A percentile compares a stretch with the other conserved stretches of the same genome.
Conservation (phyloP, 2,113 vertebrate genomes). For the Planiliza haematocheilus region DNA sequence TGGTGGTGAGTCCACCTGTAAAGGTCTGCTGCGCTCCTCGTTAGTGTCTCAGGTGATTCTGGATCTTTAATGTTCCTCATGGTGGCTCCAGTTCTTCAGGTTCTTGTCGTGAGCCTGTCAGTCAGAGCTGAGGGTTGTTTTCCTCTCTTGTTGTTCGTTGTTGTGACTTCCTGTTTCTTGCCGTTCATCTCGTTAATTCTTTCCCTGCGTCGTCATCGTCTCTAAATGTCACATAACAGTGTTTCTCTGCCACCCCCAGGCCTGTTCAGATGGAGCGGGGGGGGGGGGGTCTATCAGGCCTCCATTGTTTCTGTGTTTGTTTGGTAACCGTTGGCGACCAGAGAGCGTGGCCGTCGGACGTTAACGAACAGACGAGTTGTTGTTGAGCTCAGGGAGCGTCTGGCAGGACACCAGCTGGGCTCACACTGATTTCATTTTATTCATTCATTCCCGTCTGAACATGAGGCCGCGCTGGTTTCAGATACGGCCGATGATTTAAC, state of each 20-base stretch:
- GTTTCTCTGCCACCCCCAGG: neutral
- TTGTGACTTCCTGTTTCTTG: neutral
- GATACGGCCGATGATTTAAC: too few species aligned
- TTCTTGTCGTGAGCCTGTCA: too few species aligned
- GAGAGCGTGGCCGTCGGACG: neutral
- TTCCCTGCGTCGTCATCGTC: conserved; percentile 30
- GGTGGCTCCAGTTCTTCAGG: too few species aligned
- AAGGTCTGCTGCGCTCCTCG: too few species aligned
- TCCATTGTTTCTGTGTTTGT: conserved; percentile 57
- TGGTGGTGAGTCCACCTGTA: too few species aligned
- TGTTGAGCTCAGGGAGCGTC: conserved; percentile 24
- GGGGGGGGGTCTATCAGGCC: conserved; percentile 32
- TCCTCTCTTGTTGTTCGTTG: too few species aligned
- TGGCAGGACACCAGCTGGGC: neutral
- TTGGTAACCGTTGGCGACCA: conserved; percentile 48
- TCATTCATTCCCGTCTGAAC: too few species aligned
- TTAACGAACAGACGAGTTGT: conserved; percentile 18
- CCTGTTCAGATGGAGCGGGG: neutral
- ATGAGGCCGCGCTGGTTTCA: too few species aligned
- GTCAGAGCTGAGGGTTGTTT: too few species aligned
- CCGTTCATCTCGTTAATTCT: conserved; percentile 4
- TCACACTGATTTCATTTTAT: neutral
- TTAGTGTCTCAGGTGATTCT: too few species aligned
- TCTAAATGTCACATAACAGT: conserved; percentile 50
- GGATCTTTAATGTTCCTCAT: too few species aligned